Percentiles rank a stretch among this genome's conserved stretches.
Conservation (phyloP, 2,113 vertebrate genomes). For the Python bivittatus region DNA sequence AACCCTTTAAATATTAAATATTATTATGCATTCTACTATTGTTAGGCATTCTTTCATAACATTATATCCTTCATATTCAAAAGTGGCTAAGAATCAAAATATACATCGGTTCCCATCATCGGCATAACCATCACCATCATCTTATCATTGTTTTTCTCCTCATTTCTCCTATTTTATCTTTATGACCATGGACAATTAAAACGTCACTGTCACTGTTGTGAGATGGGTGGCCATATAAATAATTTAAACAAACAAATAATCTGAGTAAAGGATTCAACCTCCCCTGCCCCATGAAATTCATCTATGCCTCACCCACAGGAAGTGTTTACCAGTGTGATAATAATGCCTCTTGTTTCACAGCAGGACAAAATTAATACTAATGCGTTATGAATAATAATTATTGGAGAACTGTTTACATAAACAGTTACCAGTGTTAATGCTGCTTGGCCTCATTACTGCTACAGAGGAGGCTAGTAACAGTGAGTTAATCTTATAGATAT, state of each 20-base stretch:
- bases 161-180: background rate
- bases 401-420: background rate
- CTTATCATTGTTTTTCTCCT: background rate
- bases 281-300: background rate
- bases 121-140: background rate
- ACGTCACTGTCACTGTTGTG: background rate
- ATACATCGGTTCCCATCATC: background rate
- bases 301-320: background rate
- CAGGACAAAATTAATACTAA: background rate
- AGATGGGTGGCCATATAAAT: background rate
- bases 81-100: background rate
- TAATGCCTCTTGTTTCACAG: background rate
- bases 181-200: background rate
- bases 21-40: too few species aligned
- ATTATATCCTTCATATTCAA: background rate
- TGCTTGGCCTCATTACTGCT: background rate
- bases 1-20: background rate
- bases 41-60: background rate
- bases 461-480: background rate
- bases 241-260: background rate
- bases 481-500: background rate
- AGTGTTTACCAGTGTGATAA: background rate
- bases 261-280: background rate
- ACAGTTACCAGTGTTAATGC: background rate
- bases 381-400: background rate